These are phyloP conservation scores for Diplazon laetatorius DNA, from an alignment of 2,888 invertebrate species.

Conservation along the genomic window DNA sequence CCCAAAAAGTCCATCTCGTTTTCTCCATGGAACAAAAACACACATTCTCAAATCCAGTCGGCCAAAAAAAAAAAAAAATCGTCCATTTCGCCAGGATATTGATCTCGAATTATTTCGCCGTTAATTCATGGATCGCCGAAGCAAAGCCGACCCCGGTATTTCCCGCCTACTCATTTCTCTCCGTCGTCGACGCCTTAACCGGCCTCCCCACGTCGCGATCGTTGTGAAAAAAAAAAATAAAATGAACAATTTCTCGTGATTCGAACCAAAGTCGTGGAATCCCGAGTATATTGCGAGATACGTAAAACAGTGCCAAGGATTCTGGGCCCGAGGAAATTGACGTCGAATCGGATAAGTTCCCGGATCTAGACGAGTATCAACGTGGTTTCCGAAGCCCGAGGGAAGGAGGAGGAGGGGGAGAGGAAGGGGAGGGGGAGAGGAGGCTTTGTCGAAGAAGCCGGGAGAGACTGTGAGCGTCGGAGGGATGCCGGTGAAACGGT, in stretches of 20 bases:
- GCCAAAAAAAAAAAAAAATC: no score
- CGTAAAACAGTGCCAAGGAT: not conserved
- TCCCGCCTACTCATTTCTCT: not conserved
- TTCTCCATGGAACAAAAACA: no score
- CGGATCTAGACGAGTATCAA: constrained; percentile 34
- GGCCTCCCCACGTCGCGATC: not conserved
- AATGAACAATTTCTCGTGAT: constrained; percentile 31
- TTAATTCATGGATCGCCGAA: no score
- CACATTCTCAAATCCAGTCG: no score
- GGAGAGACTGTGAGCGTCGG: not conserved
- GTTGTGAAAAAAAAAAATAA: constrained; percentile 7
- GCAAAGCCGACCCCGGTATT: no score
- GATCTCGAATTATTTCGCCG: no score
- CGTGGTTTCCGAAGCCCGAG: not conserved
- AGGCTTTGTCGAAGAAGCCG: no score
- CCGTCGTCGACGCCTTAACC: not conserved
- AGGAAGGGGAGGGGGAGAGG: no score
- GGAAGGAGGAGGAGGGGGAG: no score
- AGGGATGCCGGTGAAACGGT: constrained; percentile 37
- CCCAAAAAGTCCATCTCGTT: no score
- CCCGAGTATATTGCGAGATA: not conserved
- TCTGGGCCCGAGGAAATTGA: no score
- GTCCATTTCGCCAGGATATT: no score
- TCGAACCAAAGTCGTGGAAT: not conserved
- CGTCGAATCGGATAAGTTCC: constrained; percentile 20